Evolutionary conservation across 2,797 vertebrate genomes (phyloP).

Genomic region (Pelobates cultripes): DNA sequence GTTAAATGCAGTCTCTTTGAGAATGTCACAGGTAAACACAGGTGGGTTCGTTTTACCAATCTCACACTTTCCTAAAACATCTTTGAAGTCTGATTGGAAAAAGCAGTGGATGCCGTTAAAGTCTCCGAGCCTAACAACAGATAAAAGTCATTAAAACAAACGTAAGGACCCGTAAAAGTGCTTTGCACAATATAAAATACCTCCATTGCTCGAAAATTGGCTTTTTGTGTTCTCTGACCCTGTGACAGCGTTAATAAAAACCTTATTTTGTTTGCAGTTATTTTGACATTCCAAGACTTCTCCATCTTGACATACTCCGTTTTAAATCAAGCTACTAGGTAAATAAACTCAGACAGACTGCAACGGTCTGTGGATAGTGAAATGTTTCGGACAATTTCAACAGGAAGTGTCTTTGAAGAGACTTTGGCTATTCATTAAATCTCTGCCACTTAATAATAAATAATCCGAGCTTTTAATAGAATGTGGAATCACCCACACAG

Average conservation of each 20-base stretch:
- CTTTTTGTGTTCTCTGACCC: slow-evolving; percentile 12
- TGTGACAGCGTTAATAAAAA: slow-evolving; percentile 28
- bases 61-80: background rate
- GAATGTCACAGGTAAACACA: background rate
- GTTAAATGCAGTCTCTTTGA: background rate
- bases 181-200: slow-evolving; percentile 5
- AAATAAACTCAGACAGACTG: slow-evolving; percentile 19
- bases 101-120: background rate
- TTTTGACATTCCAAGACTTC: slow-evolving; percentile 6
- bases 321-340: slow-evolving; percentile 29
- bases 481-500: background rate
- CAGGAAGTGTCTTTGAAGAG: slow-evolving; percentile 22
- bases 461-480: background rate
- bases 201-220: background rate
- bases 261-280: slow-evolving; percentile 28
- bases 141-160: background rate
- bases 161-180: background rate
- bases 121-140: background rate
- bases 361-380: slow-evolving; percentile 25
- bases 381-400: slow-evolving; percentile 11
- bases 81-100: background rate
- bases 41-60: background rate
- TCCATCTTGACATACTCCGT: background rate
- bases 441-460: slow-evolving; percentile 5
- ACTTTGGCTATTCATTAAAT: slow-evolving; percentile 13